Conservation (phyloP, 2,888 invertebrate species). For the Timema podura region DNA sequence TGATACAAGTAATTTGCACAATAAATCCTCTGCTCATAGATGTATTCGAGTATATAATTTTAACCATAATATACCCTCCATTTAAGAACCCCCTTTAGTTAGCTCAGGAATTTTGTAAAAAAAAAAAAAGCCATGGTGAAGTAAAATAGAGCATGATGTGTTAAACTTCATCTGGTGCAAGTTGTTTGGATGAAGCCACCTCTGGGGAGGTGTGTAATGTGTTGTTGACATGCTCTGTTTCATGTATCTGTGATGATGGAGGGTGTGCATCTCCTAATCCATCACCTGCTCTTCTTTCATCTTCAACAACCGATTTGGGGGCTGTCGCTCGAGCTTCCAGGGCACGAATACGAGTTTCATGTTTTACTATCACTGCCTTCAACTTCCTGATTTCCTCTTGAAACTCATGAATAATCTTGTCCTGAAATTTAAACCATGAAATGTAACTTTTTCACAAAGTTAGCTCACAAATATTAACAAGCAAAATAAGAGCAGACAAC, state of each 20-base stretch:
- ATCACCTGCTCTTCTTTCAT: conserved; percentile 30
- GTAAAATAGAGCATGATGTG: neutral
- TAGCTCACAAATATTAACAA: no score
- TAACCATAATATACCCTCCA: no score
- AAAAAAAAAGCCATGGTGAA: no score
- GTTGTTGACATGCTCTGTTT: conserved; percentile 31
- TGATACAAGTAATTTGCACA: no score
- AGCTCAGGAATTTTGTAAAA: no score
- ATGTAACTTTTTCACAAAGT: no score
- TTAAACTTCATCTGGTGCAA: conserved; percentile 44
- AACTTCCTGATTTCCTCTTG: conserved; percentile 86
- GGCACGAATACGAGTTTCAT: conserved; percentile 80
- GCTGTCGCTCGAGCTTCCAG: conserved; percentile 55
- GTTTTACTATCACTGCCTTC: conserved; percentile 91
- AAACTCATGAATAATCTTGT: conserved; percentile 75
- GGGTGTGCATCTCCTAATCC: conserved; percentile 30
- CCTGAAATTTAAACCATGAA: conserved; percentile 45
- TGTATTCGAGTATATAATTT: no score
- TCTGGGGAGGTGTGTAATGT: conserved; percentile 28
- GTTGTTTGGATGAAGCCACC: conserved; percentile 31
- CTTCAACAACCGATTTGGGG: conserved; percentile 19
- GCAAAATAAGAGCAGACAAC: no score
- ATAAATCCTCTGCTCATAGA: no score
- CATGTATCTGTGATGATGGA: conserved; percentile 25
- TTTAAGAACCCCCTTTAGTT: no score